Conservation (phyloP, 1,140 invertebrate species). For the Hyposmocoma kahamanoa region DNA sequence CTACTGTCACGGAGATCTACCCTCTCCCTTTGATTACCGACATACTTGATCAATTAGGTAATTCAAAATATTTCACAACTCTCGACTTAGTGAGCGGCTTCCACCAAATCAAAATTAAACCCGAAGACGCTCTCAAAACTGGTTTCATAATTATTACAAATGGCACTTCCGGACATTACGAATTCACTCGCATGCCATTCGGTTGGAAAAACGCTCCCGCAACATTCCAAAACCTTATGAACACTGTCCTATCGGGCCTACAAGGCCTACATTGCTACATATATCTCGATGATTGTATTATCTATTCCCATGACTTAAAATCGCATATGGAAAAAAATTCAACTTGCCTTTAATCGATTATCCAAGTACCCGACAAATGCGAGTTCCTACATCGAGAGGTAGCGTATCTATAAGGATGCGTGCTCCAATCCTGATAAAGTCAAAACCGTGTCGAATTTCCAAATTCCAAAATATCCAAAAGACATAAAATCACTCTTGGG, state of each 20-base stretch:
- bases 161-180: constrained; percentile 37
- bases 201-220: constrained; percentile 51
- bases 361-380: no score
- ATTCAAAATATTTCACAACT: not conserved
- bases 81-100: not conserved
- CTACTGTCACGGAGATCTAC: not conserved
- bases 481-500: no score
- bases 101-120: not conserved
- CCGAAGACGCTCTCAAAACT: not conserved
- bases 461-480: no score
- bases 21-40: not conserved
- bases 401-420: no score
- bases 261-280: constrained; percentile 31
- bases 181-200: constrained; percentile 49
- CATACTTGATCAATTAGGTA: not conserved
- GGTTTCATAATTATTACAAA: not conserved
- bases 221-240: constrained; percentile 62
- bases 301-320: no score
- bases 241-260: constrained; percentile 32
- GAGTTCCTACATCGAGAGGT: no score
- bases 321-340: no score
- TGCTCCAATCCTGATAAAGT: no score
- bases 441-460: no score
- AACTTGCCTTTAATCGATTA: no score
- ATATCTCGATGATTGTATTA: constrained; percentile 44